phyloP scores from a whole-genome alignment of 1,140 invertebrate genomes.

The Metaphire vulgaris region DNA sequence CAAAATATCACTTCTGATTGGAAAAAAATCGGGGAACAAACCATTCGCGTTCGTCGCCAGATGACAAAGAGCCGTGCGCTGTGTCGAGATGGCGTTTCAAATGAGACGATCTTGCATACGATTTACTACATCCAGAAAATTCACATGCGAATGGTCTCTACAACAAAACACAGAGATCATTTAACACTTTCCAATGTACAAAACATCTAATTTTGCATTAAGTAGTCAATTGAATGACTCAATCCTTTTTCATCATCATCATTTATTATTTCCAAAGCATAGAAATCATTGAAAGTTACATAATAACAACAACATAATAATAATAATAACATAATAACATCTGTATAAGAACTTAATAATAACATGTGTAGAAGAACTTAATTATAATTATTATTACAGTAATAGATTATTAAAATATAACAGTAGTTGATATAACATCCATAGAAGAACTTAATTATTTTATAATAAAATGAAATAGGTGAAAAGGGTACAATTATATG shows the following conservation, averaged over 20 bases:
- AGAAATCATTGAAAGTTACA: too few species aligned
- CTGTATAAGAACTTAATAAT: too few species aligned
- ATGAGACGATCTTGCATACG: constrained; percentile 5
- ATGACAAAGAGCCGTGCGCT: background rate
- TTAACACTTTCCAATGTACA: background rate
- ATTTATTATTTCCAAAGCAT: too few species aligned
- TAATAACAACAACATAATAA: background rate
- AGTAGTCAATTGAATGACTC: background rate
- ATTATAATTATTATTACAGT: too few species aligned
- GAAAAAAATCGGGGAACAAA: background rate
- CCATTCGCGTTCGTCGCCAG: background rate
- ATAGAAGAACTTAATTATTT: too few species aligned
- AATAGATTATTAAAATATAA: too few species aligned
- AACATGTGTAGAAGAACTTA: too few species aligned
- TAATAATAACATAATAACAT: background rate
- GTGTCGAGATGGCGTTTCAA: background rate
- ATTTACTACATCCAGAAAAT: background rate
- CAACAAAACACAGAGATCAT: too few species aligned
- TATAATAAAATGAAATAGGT: too few species aligned
- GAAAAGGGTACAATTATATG: too few species aligned
- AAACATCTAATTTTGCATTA: background rate
- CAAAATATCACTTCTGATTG: background rate
- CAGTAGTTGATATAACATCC: too few species aligned
- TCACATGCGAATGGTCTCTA: constrained; percentile 5
- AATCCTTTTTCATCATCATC: too few species aligned